Evolutionary conservation across 2,888 invertebrate genomes (phyloP).

Genomic region (Cepaea hortensis): DNA sequence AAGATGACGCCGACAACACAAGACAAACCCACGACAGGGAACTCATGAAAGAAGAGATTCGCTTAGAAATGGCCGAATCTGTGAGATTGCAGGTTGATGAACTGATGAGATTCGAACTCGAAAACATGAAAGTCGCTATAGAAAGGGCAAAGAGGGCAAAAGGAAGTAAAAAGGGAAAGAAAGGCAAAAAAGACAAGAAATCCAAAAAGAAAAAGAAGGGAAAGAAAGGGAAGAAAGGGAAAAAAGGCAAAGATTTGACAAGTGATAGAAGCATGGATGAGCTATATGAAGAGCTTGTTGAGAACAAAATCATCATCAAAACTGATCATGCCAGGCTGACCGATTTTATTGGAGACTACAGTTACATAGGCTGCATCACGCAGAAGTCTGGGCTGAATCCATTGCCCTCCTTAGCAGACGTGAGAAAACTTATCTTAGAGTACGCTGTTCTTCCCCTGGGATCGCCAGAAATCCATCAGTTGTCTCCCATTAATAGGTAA

Average conservation of each 20-base stretch:
- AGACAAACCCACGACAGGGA: conserved; percentile 34
- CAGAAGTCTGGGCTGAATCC: conserved; percentile 23
- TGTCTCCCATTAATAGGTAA: conserved; percentile 39
- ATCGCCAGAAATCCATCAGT: conserved; percentile 15
- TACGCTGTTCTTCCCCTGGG: conserved; percentile 29
- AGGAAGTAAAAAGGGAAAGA: background rate
- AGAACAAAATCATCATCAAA: conserved; percentile 24
- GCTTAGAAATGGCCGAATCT: conserved; percentile 14
- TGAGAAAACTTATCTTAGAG: conserved; percentile 34
- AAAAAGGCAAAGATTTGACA: conserved; percentile 36
- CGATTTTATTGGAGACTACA: conserved; percentile 34
- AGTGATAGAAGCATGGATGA: conserved; percentile 36
- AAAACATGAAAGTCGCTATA: conserved; percentile 81
- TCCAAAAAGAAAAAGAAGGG: conserved; percentile 12
- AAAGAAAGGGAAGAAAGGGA: conserved; percentile 7
- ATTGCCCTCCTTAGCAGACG: conserved; percentile 39
- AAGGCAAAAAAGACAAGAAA: background rate
- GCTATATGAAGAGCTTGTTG: conserved; percentile 32
- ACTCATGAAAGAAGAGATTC: conserved; percentile 33
- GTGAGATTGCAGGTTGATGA: conserved; percentile 83
- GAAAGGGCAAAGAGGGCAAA: conserved; percentile 14
- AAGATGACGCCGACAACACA: conserved; percentile 34
- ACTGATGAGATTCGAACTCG: conserved; percentile 80
- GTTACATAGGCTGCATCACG: conserved; percentile 30
- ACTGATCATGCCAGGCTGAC: background rate